Evolutionary conservation across 2,797 vertebrate species (phyloP).

Genomic region (Philypnodon macrostomus): DNA sequence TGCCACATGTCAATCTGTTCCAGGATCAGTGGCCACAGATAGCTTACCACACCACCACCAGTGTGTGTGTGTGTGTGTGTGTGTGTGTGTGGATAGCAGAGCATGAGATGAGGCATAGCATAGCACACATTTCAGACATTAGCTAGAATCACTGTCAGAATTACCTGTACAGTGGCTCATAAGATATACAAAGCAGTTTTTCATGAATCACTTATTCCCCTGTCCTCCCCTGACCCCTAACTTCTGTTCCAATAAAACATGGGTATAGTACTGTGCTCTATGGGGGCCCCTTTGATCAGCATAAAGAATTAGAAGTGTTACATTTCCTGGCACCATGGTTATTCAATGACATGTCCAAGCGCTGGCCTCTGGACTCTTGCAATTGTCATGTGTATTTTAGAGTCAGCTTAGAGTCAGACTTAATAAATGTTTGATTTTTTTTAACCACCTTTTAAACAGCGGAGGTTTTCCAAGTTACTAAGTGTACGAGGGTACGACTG

Average conservation of each 20-base stretch:
- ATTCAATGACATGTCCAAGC: constrained; percentile 35
- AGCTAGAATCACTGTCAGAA: no score
- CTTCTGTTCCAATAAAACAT: constrained; percentile 7
- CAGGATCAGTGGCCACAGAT: no score
- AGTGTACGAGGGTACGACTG: constrained; percentile 28
- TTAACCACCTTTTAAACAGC: constrained; percentile 15
- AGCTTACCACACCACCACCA: no score
- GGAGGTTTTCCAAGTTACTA: constrained; percentile 27
- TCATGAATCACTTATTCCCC: constrained; percentile 13
- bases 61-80: no score
- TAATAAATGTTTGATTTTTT: constrained; percentile 51
- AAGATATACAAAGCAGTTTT: constrained; percentile 21
- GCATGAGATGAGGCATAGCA: no score
- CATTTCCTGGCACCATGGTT: constrained; percentile 27
- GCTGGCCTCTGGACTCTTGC: constrained; percentile 26
- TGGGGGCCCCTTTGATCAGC: constrained; percentile 47
- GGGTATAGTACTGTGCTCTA: background rate
- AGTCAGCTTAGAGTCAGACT: constrained; percentile 32
- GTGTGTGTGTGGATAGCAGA: no score
- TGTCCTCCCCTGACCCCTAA: constrained; percentile 5
- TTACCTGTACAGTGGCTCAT: constrained; percentile 37
- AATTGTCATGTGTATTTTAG: constrained; percentile 44
- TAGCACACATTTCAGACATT: no score
- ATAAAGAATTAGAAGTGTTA: constrained; percentile 40
- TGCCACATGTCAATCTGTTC: no score